Percentiles rank a stretch among this genome's conserved stretches.
Evolutionary conservation across 2,113 vertebrate species (phyloP).

Genomic region (Perccottus glenii): DNA sequence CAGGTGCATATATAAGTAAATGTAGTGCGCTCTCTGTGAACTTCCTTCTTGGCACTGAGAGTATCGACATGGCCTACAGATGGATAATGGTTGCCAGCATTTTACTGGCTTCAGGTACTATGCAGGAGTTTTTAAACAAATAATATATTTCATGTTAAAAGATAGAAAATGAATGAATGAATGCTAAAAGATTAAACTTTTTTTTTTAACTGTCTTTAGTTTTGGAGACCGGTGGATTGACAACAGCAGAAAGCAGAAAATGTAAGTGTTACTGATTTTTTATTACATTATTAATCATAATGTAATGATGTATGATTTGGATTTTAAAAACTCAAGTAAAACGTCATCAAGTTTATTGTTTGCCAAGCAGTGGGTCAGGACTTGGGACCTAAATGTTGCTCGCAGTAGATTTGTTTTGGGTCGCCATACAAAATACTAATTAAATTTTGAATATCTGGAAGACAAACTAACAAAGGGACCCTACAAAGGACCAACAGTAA

Average conservation of each 20-base stretch:
- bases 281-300: background rate
- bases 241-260: slow-evolving; percentile 29
- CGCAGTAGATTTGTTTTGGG: no score
- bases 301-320: no score
- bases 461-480: no score
- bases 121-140: background rate
- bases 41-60: background rate
- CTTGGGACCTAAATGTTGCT: no score
- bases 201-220: slow-evolving; percentile 19
- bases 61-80: slow-evolving; percentile 35
- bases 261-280: slow-evolving; percentile 44
- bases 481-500: no score
- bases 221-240: slow-evolving; percentile 20
- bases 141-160: background rate
- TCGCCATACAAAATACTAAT: no score
- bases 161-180: no score
- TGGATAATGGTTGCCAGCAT: slow-evolving; percentile 30
- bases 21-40: background rate
- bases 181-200: background rate
- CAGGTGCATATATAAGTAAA: slow-evolving; percentile 37
- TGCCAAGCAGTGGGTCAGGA: no score
- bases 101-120: slow-evolving; percentile 53
- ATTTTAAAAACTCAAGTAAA: no score
- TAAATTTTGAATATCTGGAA: no score
- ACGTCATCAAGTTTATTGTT: no score